Evolutionary conservation across 2,113 vertebrate species (phyloP), one percentile per base, ranked within the genome.

Genomic region (Blennius ocellaris): DNA sequence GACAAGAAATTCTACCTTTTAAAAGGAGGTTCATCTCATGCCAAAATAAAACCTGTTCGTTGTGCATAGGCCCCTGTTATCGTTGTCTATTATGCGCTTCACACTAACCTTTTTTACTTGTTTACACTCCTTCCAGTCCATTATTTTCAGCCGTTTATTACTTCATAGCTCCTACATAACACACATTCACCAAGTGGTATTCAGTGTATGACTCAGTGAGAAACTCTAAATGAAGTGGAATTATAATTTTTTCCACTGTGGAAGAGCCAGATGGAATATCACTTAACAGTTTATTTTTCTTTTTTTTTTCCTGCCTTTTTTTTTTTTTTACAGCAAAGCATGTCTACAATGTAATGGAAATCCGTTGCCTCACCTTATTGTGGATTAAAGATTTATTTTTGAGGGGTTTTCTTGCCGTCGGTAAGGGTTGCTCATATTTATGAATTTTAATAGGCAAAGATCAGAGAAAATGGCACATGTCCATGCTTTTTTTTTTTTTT

Each of bases 91-190:
- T 60, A 14, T 40, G 15, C 3, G 3, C 50, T 6, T 8, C 36
- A 41, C 48, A 64, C 11, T 65, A 56, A 54, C 38, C 16, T 61
- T 14, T 69, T 17, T 48, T 36, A n/a, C 45, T 54, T 48, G n/a
- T 73, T 76, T 60, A 2, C 14, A 57, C 44, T 76, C 45, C 64
- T 74, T 57, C 39, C 38, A 14, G 52, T 54, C 51, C 41, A 68
- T 84, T 79, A 78, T 71, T 54, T 63, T 52, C 51, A 81, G 63
- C 66, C 82, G 78, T 76, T 83, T 74, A 82, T 88, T 51, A 62
- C 65, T 83, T 82, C 80, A 73, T 73, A 76, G 73, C 75, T 83
- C 80, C 86, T 77, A 78, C 82, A 69, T 76, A 64, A 49, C 58
- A 78, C 65, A 76, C 60, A 76, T 66, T 49, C 56, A 71, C 49